Conservation (phyloP, 2,797 vertebrate species). For the Lagothrix lagotricha region DNA sequence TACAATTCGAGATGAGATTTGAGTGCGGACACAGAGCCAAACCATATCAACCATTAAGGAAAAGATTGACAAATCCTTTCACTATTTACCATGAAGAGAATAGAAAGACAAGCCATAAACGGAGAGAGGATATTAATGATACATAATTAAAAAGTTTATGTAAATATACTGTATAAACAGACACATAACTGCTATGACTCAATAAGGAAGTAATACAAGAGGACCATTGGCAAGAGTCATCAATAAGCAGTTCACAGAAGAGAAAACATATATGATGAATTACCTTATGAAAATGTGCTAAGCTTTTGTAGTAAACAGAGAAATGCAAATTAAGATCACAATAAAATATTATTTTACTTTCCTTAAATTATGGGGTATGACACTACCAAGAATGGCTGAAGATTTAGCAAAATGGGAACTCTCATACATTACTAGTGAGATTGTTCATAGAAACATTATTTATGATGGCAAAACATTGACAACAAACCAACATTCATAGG, state of each 20-base stretch:
- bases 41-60: background rate
- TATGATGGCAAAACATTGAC: background rate
- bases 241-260: background rate
- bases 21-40: background rate
- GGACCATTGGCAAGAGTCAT: background rate
- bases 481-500: background rate
- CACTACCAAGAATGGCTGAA: background rate
- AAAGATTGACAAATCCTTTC: background rate
- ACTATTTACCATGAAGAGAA: background rate
- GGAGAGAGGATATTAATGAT: background rate
- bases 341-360: background rate
- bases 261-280: background rate
- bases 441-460: background rate
- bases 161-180: background rate
- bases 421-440: background rate
- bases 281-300: background rate
- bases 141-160: background rate
- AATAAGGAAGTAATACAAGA: background rate
- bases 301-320: background rate
- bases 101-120: background rate
- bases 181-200: background rate
- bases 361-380: background rate
- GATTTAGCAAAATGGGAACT: background rate
- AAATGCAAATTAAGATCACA: slow-evolving; percentile 22
- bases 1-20: too few relatives aligned